A percentile compares a stretch with the other conserved stretches of the same genome.
These are phyloP conservation scores for Machimus atricapillus DNA, from an alignment of 2,888 invertebrate genomes.

Conservation along the genomic window DNA sequence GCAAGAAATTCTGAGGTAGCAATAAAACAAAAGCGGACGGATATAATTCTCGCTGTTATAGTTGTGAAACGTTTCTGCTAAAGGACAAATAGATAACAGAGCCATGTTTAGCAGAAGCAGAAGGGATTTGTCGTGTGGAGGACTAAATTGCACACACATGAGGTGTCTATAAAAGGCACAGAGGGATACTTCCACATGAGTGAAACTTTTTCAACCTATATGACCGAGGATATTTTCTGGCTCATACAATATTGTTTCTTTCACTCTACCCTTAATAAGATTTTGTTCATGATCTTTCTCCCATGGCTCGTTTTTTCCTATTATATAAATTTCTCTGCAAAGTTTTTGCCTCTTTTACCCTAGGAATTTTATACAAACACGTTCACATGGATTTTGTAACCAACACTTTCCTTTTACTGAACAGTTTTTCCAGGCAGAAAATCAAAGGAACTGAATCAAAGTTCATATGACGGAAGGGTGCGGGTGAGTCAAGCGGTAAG, in stretches of 20 bases:
- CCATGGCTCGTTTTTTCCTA: neutral
- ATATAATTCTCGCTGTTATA: neutral
- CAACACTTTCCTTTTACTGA: neutral
- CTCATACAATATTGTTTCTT: constrained; percentile 11
- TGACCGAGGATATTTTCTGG: neutral
- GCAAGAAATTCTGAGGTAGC: neutral
- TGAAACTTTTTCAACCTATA: neutral
- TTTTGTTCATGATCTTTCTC: constrained; percentile 4
- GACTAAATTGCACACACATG: neutral
- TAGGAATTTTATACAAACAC: constrained; percentile 3
- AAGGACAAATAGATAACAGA: neutral
- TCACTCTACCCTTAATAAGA: neutral
- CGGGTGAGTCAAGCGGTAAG: neutral
- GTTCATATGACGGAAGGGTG: neutral
- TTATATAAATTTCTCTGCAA: constrained; percentile 1
- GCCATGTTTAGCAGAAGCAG: neutral
- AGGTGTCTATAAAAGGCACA: neutral
- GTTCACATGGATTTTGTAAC: neutral
- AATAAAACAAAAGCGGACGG: constrained; percentile 26
- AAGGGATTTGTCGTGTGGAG: neutral
- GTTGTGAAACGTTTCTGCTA: neutral
- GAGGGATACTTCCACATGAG: neutral
- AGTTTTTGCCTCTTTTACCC: neutral
- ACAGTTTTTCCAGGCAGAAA: neutral
- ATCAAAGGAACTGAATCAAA: neutral